These are phyloP conservation scores for Luperina testacea DNA, from an alignment of 2,888 invertebrate genomes.

Conservation along the genomic window DNA sequence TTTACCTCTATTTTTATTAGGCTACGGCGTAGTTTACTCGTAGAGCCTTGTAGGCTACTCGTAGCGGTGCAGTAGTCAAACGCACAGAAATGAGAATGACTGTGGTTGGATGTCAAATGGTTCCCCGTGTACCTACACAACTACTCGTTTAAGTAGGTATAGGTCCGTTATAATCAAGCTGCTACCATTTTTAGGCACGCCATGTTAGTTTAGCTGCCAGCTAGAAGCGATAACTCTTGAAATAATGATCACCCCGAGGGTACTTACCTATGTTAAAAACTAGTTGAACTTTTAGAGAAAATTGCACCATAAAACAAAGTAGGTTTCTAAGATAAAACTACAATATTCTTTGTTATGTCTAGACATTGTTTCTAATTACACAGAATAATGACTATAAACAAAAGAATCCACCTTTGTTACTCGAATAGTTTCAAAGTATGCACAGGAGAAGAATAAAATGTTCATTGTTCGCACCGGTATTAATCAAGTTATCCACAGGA, in stretches of 20 bases:
- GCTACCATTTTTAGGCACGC: background rate
- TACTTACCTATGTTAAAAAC: background rate
- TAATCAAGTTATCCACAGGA: constrained; percentile 51
- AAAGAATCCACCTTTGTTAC: constrained; percentile 32
- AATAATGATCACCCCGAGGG: constrained; percentile 15
- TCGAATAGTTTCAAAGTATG: constrained; percentile 51
- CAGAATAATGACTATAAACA: constrained; percentile 17
- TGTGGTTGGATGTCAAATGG: background rate
- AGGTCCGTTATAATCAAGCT: constrained; percentile 1
- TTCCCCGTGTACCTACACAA: background rate
- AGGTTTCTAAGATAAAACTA: constrained; percentile 18
- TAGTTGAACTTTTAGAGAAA: constrained; percentile 11
- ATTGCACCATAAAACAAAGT: constrained; percentile 13
- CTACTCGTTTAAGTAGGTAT: background rate
- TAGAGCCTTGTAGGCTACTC: background rate
- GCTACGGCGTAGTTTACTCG: background rate
- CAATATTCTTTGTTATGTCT: constrained; percentile 13
- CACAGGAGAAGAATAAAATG: constrained; percentile 41
- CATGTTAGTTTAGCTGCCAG: constrained; percentile 18
- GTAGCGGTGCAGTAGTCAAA: background rate
- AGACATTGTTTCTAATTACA: constrained; percentile 27
- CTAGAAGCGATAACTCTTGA: constrained; percentile 27
- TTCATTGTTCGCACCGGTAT: constrained; percentile 46
- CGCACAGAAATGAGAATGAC: background rate
- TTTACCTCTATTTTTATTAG: background rate